A percentile compares a stretch with the other conserved stretches of the same genome.
Conservation (phyloP, 2,797 vertebrate genomes). For the Pangasius krempfi region DNA sequence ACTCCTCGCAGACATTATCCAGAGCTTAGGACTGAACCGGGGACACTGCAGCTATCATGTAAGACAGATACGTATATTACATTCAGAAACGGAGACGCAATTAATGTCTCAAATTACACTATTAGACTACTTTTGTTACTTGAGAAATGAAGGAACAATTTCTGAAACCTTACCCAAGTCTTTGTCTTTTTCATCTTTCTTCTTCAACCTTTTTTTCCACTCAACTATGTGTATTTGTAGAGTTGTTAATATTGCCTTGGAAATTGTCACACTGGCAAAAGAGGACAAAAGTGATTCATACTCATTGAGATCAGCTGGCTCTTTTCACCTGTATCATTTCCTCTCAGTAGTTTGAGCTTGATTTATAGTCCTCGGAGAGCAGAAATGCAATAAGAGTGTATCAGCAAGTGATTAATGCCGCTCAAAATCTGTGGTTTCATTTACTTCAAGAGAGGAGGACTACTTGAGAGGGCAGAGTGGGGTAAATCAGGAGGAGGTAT, state of each 20-base stretch:
- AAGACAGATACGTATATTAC: not conserved
- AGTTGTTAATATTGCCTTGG: not conserved
- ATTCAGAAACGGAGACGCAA: not conserved
- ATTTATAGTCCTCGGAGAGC: not conserved
- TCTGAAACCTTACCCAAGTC: not conserved
- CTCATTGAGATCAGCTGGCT: not conserved
- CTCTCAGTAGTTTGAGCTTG: not conserved
- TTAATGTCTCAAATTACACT: not conserved
- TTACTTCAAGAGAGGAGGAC: not conserved
- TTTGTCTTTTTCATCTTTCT: not conserved
- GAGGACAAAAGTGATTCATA: not conserved
- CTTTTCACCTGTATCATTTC: not conserved
- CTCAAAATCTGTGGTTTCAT: not conserved
- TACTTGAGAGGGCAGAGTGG: not conserved
- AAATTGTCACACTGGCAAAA: not conserved
- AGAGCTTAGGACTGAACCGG: not conserved
- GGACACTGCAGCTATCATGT: not conserved
- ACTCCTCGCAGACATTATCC: not conserved
- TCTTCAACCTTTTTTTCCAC: not conserved
- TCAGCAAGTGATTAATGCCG: conserved; percentile 6
- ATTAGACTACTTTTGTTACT: not conserved
- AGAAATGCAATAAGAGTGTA: not conserved
- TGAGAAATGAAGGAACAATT: not conserved
- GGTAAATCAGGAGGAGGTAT: not conserved
- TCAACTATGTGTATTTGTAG: not conserved